Evolutionary conservation across 1,140 invertebrate genomes (phyloP).

Genomic region (Heterodera schachtii): DNA sequence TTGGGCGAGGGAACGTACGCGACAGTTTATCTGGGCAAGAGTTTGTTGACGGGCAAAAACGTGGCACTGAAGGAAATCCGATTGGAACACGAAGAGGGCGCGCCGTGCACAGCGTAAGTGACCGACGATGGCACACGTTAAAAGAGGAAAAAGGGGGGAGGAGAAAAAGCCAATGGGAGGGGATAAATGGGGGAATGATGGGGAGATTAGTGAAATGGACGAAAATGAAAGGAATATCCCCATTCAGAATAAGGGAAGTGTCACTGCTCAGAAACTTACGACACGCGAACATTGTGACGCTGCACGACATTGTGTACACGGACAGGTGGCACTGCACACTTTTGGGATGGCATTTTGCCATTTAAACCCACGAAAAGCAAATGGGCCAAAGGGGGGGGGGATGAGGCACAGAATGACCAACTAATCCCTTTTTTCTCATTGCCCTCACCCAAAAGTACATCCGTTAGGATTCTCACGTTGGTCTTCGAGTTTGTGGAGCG

Average conservation of each 20-base stretch:
- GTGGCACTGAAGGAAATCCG: conserved; percentile 77
- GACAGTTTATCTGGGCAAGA: conserved; percentile 76
- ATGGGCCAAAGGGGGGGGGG: no score
- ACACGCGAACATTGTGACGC: conserved; percentile 73
- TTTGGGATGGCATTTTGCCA: background rate
- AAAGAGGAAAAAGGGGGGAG: background rate
- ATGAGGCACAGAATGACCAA: background rate
- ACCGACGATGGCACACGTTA: background rate
- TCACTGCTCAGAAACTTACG: conserved; percentile 70
- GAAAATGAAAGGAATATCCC: background rate
- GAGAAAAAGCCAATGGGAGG: no score
- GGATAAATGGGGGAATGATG: no score
- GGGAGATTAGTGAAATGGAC: background rate
- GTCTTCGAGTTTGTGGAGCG: conserved; percentile 66
- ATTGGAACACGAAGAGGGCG: conserved; percentile 77
- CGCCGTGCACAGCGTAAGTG: conserved; percentile 73
- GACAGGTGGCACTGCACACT: conserved; percentile 68
- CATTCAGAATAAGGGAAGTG: conserved; percentile 72
- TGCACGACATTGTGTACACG: conserved; percentile 77
- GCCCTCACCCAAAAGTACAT: background rate
- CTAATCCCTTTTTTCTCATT: no score
- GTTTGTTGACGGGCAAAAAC: conserved; percentile 73
- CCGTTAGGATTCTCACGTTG: conserved; percentile 70
- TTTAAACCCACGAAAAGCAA: conserved; percentile 20
- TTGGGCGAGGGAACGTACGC: conserved; percentile 76